Evolutionary conservation across 30 jellyfish, hydroid and myxozoan species (phyloP), one percentile per base, ranked within the genome.

Genomic region (Aurelia aurita): DNA sequence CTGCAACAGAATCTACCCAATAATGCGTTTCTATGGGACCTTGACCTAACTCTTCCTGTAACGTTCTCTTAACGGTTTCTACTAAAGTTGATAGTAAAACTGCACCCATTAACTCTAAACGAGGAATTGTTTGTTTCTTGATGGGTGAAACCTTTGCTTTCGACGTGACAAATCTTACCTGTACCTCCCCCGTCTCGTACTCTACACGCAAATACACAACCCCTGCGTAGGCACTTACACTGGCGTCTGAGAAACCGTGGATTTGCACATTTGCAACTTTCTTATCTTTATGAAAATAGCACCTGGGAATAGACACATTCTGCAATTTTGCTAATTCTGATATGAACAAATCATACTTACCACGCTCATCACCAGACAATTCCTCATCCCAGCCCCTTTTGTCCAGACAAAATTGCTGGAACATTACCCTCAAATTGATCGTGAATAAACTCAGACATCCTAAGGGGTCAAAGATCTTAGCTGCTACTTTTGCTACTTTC

Each of bases 131-230:
- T 46, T 74, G 89, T 57, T 29, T 23, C 73, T 85, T 84, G 43
- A 91, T 57, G 44, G 93, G 98, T 27, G 80, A 47, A 20, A 91
- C 98, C 85, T 85, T 85, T 3, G 96, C 67, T 55, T 91, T 91
- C 27, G 98, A 85, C 19, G 96, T 77, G 18, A 85, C 66, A 59
- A 91, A 69, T 22, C 44, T 54, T 27, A 70, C 68, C 26, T 55
- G 59, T 18, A 91, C 83, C 35, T 87, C 70, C 25, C 90, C 96
- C 72, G 60, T 45, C 15, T 63, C 78, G 57, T 75, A 62, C 71
- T 44, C 68, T 26, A 85, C 79, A 53, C 94, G 39, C 53, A 91
- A 49, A 72, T 91, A 84, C 35, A 91, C 91, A 34, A 85, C 96
- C n/a, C 90, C 82, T 28, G 69, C 89, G 53, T 85, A 79, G 19